These are phyloP conservation scores for Drosophila eugracilis DNA, from an alignment of 1,140 invertebrate genomes.

Conservation along the genomic window DNA sequence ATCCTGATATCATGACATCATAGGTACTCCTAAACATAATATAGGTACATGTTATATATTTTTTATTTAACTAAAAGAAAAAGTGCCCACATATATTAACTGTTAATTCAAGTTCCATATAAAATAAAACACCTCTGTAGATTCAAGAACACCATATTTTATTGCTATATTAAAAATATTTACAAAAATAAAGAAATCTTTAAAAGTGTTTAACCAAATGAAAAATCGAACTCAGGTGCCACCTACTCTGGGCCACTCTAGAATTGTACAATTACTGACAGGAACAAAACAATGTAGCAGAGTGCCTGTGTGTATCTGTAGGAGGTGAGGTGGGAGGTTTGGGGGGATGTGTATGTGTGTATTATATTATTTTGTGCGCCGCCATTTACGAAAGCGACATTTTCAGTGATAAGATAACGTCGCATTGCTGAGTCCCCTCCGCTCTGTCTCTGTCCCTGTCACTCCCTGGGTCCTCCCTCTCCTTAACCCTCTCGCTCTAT, in stretches of 20 bases:
- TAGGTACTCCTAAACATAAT: too few species aligned
- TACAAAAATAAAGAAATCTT: neutral
- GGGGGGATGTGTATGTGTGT: constrained; percentile 16
- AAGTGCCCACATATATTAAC: too few species aligned
- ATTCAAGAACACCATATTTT: neutral
- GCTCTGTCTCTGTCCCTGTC: constrained; percentile 42
- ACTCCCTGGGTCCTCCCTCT: constrained; percentile 13
- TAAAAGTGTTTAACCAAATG: too few species aligned
- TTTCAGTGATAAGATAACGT: constrained; percentile 71
- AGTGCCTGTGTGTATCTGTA: neutral
- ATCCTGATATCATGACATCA: too few species aligned
- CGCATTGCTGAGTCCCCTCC: constrained; percentile 44
- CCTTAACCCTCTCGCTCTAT: constrained; percentile 24
- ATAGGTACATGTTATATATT: too few species aligned
- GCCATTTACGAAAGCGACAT: constrained; percentile 79
- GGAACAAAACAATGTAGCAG: constrained; percentile 1
- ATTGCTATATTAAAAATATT: neutral
- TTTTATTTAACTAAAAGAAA: too few species aligned
- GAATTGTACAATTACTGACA: constrained; percentile 7
- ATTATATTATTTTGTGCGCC: constrained; percentile 72
- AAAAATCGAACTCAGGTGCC: too few species aligned
- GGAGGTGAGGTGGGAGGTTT: constrained; percentile 10
- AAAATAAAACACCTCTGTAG: neutral
- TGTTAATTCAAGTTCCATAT: too few species aligned
- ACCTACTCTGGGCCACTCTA: constrained; percentile 12